These are phyloP conservation scores for Ciconia maguari DNA, from an alignment of 2,113 vertebrate species.

Conservation along the genomic window DNA sequence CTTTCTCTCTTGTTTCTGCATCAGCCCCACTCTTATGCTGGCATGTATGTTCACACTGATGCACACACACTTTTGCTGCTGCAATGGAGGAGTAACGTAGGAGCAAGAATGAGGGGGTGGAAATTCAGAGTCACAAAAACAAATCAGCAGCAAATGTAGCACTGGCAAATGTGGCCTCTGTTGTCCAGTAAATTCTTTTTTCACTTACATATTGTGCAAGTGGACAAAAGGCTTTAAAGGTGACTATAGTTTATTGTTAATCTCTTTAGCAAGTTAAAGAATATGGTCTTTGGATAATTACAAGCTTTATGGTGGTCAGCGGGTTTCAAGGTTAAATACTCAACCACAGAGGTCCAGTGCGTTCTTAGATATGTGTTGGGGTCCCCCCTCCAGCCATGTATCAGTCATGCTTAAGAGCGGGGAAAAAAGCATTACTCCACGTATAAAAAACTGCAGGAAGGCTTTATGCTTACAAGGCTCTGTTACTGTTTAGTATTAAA, in stretches of 20 bases:
- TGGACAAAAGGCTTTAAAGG: not conserved
- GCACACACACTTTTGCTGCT: accelerated
- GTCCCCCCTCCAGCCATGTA: not conserved
- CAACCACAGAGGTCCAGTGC: not conserved
- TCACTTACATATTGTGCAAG: not conserved
- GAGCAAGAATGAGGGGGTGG: not conserved
- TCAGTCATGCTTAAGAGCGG: not conserved
- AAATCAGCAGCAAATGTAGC: not conserved
- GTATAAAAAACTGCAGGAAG: not conserved
- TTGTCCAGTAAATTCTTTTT: not conserved
- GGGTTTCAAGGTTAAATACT: not conserved
- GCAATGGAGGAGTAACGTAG: not conserved
- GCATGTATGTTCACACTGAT: not conserved
- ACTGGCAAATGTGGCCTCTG: not conserved
- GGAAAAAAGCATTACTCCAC: not conserved
- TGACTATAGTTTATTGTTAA: not conserved
- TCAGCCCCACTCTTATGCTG: not conserved
- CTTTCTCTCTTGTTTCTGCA: not conserved
- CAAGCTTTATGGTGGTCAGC: not conserved
- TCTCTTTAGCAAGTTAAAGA: not conserved
- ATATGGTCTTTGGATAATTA: not conserved
- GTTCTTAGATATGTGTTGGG: not conserved
- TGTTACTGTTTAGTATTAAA: not conserved
- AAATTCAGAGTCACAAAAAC: not conserved
- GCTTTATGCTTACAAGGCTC: not conserved